These are phyloP conservation scores for Teleopsis dalmanni DNA, from an alignment of 1,140 invertebrate genomes.

Conservation along the genomic window DNA sequence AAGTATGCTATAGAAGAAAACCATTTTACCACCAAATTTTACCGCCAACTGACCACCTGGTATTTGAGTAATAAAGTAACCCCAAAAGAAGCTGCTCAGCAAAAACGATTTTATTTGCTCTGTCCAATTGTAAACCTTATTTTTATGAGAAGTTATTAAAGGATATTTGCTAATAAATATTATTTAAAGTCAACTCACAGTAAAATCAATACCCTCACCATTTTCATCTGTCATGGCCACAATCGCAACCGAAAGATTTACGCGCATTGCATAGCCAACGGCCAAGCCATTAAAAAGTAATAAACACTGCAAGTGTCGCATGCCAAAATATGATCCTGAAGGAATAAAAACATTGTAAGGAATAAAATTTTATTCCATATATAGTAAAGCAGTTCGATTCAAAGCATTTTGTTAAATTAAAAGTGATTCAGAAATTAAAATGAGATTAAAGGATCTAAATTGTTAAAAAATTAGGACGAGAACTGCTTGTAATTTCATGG, in stretches of 20 bases:
- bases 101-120: conserved; percentile 28
- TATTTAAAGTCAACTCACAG: too few species aligned
- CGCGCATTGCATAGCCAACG: conserved; percentile 55
- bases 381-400: too few species aligned
- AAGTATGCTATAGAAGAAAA: background rate
- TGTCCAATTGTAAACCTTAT: conserved; percentile 8
- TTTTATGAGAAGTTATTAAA: background rate
- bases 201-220: conserved; percentile 27
- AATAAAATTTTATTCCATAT: too few species aligned
- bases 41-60: conserved; percentile 58
- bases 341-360: too few species aligned
- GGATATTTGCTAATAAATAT: too few species aligned
- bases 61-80: conserved; percentile 47
- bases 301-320: conserved; percentile 57
- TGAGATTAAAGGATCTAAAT: too few species aligned
- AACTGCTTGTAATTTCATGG: too few species aligned
- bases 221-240: conserved; percentile 36
- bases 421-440: too few species aligned
- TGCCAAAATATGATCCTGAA: too few species aligned
- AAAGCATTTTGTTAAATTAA: too few species aligned
- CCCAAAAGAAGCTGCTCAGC: conserved; percentile 56
- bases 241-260: conserved; percentile 62
- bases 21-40: conserved; percentile 51
- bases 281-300: conserved; percentile 57
- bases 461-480: too few species aligned